These are phyloP conservation scores for Drosophila repleta DNA, from an alignment of 1,140 invertebrate species.

Conservation along the genomic window DNA sequence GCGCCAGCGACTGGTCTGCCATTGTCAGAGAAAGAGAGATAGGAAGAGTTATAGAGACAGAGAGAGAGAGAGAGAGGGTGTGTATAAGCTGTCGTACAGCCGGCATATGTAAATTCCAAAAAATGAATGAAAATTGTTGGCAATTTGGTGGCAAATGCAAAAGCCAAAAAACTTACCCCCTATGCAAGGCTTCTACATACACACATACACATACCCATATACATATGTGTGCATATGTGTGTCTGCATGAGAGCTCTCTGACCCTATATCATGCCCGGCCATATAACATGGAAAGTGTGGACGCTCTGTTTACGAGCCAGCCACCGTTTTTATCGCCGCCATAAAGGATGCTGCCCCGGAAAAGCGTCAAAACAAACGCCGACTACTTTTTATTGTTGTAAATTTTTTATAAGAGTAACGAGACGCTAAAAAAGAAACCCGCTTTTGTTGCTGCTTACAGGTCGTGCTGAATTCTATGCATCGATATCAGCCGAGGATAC, in stretches of 20 bases:
- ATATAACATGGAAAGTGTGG: constrained; percentile 36
- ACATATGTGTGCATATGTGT: not conserved
- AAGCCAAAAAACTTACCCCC: constrained; percentile 9
- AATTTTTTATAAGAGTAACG: constrained; percentile 68
- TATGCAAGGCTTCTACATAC: not conserved
- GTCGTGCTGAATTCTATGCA: constrained; percentile 99
- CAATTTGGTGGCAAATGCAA: constrained; percentile 79
- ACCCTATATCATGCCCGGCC: not conserved
- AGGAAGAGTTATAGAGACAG: not conserved
- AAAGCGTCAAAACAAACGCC: constrained; percentile 74
- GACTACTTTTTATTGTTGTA: constrained; percentile 79
- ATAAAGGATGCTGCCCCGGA: constrained; percentile 62
- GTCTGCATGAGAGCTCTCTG: not conserved
- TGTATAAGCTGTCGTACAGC: constrained; percentile 31
- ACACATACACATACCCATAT: not conserved
- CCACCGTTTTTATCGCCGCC: constrained; percentile 75
- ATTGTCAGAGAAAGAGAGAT: constrained; percentile 42
- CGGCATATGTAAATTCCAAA: constrained; percentile 71
- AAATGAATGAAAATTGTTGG: constrained; percentile 82
- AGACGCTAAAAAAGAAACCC: not conserved
- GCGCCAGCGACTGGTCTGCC: constrained; percentile 32
- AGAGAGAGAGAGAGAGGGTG: not conserved
- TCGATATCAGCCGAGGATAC: constrained; percentile 98
- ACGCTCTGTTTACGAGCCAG: constrained; percentile 65
- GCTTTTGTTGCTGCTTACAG: constrained; percentile 85